A percentile compares a stretch with the other conserved stretches of the same genome.
Conservation (phyloP, 2,797 vertebrate species). For the Poeciliopsis presidionis region DNA sequence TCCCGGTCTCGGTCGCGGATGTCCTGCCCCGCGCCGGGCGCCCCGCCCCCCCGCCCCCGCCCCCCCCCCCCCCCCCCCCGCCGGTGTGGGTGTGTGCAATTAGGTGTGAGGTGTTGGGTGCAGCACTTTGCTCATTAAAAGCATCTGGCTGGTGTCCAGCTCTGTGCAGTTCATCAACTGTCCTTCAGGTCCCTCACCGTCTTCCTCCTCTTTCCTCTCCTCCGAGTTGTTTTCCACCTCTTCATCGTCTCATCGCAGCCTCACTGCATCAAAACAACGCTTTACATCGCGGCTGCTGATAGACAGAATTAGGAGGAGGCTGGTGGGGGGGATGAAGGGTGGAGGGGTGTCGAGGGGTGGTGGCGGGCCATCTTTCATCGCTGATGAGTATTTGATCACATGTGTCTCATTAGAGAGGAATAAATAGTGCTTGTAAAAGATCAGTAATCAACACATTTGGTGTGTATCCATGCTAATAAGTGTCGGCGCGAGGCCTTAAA, state of each 20-base stretch:
- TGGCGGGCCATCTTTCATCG: slow-evolving; percentile 19
- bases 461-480: slow-evolving; percentile 34
- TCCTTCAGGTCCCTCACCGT: slow-evolving; percentile 67
- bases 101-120: slow-evolving; percentile 73
- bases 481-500: neutral
- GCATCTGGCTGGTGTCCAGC: slow-evolving; percentile 77
- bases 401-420: slow-evolving; percentile 41
- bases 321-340: neutral
- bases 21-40: too few species aligned
- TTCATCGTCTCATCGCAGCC: slow-evolving; percentile 16
- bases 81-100: slow-evolving; percentile 49
- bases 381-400: slow-evolving; percentile 40
- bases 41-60: too few species aligned
- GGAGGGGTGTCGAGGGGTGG: neutral
- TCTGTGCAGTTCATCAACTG: slow-evolving; percentile 79
- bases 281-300: slow-evolving; percentile 27
- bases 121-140: slow-evolving; percentile 80
- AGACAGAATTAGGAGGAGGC: neutral
- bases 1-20: too few species aligned
- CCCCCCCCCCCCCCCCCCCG: too few species aligned
- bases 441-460: slow-evolving; percentile 43
- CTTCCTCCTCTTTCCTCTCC: slow-evolving; percentile 36
- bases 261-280: slow-evolving; percentile 43
- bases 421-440: slow-evolving; percentile 33
- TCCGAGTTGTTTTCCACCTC: slow-evolving; percentile 7